phyloP scores from a whole-genome alignment of 2,888 invertebrate species.

The Drosophila planitibia region DNA sequence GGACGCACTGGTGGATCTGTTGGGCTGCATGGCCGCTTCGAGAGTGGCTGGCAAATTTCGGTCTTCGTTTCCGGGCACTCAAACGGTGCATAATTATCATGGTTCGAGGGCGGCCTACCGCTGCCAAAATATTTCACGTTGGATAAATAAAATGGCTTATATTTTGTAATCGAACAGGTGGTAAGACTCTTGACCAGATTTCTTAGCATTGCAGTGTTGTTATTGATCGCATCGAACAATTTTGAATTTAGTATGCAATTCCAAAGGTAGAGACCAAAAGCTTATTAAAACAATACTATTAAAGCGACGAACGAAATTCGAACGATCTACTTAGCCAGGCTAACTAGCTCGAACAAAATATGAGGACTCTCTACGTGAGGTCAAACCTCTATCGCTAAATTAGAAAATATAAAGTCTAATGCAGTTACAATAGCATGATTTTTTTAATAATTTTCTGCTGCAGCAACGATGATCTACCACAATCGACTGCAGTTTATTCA shows the following conservation, averaged over 20 bases:
- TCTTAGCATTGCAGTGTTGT: conserved; percentile 21
- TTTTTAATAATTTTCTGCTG: conserved; percentile 5
- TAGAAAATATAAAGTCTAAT: background rate
- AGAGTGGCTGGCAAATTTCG: background rate
- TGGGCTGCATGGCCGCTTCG: conserved; percentile 11
- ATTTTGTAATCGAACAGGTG: too few relatives aligned
- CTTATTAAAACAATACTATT: background rate
- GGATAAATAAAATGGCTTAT: background rate
- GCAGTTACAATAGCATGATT: background rate
- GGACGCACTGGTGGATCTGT: conserved; percentile 24
- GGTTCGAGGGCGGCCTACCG: background rate
- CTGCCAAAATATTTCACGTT: background rate
- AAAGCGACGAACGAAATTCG: background rate
- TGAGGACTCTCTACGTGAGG: too few relatives aligned
- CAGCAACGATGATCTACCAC: conserved; percentile 5
- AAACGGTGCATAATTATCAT: fast-evolving
- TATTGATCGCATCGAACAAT: background rate
- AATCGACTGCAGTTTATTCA: conserved; percentile 13
- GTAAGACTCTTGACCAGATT: background rate
- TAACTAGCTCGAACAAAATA: background rate
- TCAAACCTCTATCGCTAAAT: fast-evolving
- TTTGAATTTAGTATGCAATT: conserved; percentile 8
- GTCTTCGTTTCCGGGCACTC: background rate
- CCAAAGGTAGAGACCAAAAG: conserved; percentile 5
- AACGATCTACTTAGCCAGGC: background rate